phyloP scores from a whole-genome alignment of 2,113 vertebrate genomes.

The human (Homo sapiens) region DNA sequence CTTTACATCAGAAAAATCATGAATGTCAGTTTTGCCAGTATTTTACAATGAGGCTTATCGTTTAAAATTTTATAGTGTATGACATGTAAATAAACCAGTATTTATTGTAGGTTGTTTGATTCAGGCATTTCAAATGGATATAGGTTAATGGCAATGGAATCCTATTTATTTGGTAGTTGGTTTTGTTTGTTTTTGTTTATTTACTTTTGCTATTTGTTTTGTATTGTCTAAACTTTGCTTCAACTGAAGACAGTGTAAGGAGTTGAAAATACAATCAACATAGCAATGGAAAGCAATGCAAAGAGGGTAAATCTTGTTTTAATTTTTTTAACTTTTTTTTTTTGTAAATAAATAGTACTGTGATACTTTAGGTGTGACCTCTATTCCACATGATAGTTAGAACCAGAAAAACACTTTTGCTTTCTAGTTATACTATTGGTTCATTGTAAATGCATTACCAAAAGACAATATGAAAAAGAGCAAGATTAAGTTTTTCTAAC shows the following conservation, averaged over 20 bases:
- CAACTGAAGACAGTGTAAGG: constrained; percentile 74
- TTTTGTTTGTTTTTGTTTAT: constrained; percentile 27
- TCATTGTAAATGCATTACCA: constrained; percentile 80
- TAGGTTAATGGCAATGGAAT: constrained; percentile 56
- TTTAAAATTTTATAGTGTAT: constrained; percentile 28
- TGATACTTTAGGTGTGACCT: constrained; percentile 81
- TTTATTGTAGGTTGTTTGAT: constrained; percentile 60
- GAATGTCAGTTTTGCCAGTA: constrained; percentile 54
- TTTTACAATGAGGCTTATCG: constrained; percentile 29
- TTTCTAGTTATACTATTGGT: constrained; percentile 82
- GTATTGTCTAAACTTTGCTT: constrained; percentile 76
- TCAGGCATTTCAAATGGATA: constrained; percentile 47
- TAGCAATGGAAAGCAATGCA: constrained; percentile 67
- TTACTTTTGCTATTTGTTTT: constrained; percentile 57
- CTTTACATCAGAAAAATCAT: constrained; percentile 28
- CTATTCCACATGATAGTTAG: constrained; percentile 81
- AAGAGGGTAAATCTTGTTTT: constrained; percentile 79
- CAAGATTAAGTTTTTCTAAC: constrained; percentile 76
- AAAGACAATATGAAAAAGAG: constrained; percentile 57
- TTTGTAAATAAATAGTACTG: constrained; percentile 84
- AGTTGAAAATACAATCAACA: constrained; percentile 74
- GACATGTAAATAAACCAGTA: constrained; percentile 67
- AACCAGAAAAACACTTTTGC: constrained; percentile 81
- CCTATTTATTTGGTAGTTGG: constrained; percentile 57
- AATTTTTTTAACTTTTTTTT: constrained; percentile 74